These are phyloP conservation scores for Heliothis subflexa DNA, from an alignment of 1,140 invertebrate genomes.

Conservation along the genomic window DNA sequence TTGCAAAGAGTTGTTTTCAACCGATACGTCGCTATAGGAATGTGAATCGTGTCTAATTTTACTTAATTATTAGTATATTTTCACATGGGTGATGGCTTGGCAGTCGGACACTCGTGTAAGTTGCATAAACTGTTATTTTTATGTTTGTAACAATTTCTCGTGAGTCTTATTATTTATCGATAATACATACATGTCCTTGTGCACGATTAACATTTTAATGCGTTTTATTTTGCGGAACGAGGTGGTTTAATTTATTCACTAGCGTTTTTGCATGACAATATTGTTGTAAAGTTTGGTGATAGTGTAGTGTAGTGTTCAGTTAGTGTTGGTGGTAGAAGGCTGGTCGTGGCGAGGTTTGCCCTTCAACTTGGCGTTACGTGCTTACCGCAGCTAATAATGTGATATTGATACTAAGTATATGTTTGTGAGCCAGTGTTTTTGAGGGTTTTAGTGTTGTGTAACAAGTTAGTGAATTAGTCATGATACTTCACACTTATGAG, in stretches of 20 bases:
- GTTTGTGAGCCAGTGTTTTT: background rate
- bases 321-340: background rate
- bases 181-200: constrained; percentile 74
- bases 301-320: background rate
- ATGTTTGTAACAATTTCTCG: constrained; percentile 36
- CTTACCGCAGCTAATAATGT: constrained; percentile 2
- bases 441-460: background rate
- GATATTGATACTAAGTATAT: background rate
- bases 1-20: constrained; percentile 72
- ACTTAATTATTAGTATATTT: constrained; percentile 79
- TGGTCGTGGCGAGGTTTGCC: constrained; percentile 34
- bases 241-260: constrained; percentile 55
- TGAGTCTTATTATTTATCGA: constrained; percentile 45
- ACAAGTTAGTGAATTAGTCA: constrained; percentile 18
- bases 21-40: constrained; percentile 76
- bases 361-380: constrained; percentile 35
- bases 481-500: background rate
- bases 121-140: constrained; percentile 45
- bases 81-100: constrained; percentile 86
- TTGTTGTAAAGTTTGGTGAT: constrained; percentile 20
- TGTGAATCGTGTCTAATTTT: constrained; percentile 77
- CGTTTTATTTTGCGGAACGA: constrained; percentile 58
- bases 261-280: constrained; percentile 36
- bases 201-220: constrained; percentile 74
- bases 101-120: constrained; percentile 84